These are phyloP conservation scores for Kryptopterus vitreolus DNA, from an alignment of 2,797 vertebrate genomes.

Conservation along the genomic window DNA sequence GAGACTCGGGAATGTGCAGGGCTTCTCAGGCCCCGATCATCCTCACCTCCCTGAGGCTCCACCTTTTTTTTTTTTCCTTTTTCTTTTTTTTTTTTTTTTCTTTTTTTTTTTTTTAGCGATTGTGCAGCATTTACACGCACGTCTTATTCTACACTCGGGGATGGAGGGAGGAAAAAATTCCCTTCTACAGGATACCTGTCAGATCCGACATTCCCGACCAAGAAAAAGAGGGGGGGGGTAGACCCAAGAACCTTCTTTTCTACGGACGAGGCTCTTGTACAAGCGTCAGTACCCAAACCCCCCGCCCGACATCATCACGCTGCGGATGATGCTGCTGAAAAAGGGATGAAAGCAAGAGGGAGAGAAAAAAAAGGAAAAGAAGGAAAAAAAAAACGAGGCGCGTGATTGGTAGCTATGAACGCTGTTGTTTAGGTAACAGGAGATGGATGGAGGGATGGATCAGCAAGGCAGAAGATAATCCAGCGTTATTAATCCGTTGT, in stretches of 20 bases:
- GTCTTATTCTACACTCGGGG: slow-evolving; percentile 8
- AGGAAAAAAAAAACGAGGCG: slow-evolving; percentile 47
- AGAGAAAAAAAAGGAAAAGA: slow-evolving; percentile 13
- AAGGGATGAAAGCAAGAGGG: slow-evolving; percentile 42
- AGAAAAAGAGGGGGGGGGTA: neutral
- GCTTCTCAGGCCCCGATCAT: slow-evolving; percentile 50
- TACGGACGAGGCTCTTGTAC: slow-evolving; percentile 25
- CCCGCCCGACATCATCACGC: slow-evolving; percentile 41
- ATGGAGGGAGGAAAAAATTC: neutral
- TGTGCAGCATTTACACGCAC: slow-evolving; percentile 46
- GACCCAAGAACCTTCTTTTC: slow-evolving; percentile 23
- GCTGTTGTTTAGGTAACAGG: slow-evolving; percentile 12
- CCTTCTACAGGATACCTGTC: neutral
- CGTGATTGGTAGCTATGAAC: slow-evolving; percentile 46
- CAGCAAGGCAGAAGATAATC: slow-evolving; percentile 65
- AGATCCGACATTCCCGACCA: neutral
- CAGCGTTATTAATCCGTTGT: slow-evolving; percentile 69
- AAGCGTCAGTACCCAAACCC: slow-evolving; percentile 32
- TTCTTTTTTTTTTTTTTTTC: too few relatives aligned
- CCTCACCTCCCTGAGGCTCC: slow-evolving; percentile 52
- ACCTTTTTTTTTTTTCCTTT: too few relatives aligned
- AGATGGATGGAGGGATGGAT: slow-evolving; percentile 14
- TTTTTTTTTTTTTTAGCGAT: slow-evolving; percentile 38
- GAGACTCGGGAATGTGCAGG: slow-evolving; percentile 49
- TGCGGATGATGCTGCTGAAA: slow-evolving; percentile 40